A percentile compares a stretch with the other conserved stretches of the same genome.
Conservation (phyloP, 2,797 vertebrate genomes). For the Bufotes viridis region DNA sequence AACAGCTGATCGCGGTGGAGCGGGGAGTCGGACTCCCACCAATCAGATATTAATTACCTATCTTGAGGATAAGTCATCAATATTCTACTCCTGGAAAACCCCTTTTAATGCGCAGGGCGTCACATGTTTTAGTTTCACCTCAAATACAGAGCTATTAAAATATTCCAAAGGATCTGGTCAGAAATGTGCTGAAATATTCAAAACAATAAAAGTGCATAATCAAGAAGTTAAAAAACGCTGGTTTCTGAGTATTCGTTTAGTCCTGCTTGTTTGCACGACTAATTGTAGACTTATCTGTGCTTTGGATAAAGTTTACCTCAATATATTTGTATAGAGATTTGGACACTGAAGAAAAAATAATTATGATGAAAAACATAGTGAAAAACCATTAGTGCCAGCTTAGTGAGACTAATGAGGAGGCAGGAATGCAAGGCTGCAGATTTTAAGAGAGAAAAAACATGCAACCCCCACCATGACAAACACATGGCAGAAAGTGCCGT, state of each 20-base stretch:
- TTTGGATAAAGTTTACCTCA: background rate
- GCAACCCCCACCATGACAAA: conserved; percentile 1
- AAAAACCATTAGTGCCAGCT: background rate
- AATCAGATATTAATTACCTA: too few relatives aligned
- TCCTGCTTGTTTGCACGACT: background rate
- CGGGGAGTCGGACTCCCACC: too few relatives aligned
- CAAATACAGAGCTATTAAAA: background rate
- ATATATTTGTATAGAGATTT: conserved; percentile 20
- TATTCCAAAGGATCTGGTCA: background rate
- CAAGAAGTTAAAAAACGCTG: background rate
- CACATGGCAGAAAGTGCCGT: conserved; percentile 8
- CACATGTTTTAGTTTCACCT: background rate
- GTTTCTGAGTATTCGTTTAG: background rate
- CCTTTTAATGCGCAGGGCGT: background rate
- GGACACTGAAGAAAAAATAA: background rate
- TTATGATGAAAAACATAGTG: background rate
- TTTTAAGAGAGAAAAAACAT: background rate
- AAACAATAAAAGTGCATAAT: background rate
- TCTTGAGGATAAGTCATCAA: background rate
- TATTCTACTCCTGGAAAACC: background rate
- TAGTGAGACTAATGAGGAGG: conserved; percentile 18
- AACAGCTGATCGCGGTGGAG: too few relatives aligned
- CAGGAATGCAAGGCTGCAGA: background rate
- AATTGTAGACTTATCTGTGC: background rate
- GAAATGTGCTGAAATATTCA: background rate